These are phyloP conservation scores for Hippopotamus amphibius DNA, from an alignment of 2,113 vertebrate species.

Conservation along the genomic window DNA sequence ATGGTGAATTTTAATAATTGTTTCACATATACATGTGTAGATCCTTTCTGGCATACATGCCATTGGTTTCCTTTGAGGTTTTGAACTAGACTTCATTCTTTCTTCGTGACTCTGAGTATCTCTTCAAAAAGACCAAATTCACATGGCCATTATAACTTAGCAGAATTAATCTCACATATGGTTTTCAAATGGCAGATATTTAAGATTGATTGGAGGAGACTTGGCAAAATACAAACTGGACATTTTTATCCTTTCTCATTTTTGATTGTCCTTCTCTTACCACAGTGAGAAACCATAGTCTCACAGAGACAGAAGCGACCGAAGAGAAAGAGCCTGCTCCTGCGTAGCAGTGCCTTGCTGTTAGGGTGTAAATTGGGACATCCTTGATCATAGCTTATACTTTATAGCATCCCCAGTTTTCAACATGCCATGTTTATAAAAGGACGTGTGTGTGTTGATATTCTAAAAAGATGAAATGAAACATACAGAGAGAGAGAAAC, in stretches of 20 bases:
- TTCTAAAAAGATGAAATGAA: slow-evolving; percentile 5
- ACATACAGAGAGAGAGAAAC: neutral
- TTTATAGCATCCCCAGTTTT: neutral
- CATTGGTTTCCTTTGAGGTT: neutral
- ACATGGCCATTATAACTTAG: neutral
- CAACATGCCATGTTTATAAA: neutral
- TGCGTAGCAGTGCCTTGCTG: neutral
- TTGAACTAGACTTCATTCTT: slow-evolving; percentile 19
- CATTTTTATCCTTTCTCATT: neutral
- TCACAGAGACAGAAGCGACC: neutral
- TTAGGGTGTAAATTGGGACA: neutral
- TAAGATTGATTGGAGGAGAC: neutral
- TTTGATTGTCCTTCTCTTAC: slow-evolving; percentile 20
- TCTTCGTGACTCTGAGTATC: neutral
- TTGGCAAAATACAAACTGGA: neutral
- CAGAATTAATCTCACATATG: neutral
- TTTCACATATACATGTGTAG: neutral
- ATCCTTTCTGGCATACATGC: neutral
- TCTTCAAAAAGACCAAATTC: neutral
- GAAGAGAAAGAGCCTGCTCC: neutral
- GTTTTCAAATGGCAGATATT: neutral
- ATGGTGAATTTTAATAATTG: slow-evolving; percentile 3
- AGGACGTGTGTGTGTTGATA: neutral
- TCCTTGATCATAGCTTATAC: neutral
- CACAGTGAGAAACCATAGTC: neutral